Percentiles rank a stretch among this genome's conserved stretches.
Conservation (phyloP, 2,888 invertebrate genomes). For the Chalcosyrphus nemorum region DNA sequence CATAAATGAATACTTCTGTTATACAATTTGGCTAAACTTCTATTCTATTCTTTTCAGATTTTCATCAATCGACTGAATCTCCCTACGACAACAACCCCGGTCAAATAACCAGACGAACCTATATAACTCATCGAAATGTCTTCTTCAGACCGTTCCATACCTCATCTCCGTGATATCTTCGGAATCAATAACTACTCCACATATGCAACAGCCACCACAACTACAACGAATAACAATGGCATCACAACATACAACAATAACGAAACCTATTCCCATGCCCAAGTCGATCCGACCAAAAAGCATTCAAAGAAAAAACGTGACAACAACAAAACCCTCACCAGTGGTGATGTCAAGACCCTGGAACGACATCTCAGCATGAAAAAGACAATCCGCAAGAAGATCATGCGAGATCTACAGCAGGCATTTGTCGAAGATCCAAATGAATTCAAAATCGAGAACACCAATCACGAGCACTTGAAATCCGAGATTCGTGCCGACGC, state of each 20-base stretch:
- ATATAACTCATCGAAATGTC: conserved; percentile 80
- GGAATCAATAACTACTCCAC: conserved; percentile 82
- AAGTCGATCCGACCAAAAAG: conserved; percentile 79
- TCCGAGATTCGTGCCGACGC: conserved; percentile 87
- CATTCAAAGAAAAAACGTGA: conserved; percentile 84
- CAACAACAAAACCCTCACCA: conserved; percentile 86
- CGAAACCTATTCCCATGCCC: conserved; percentile 81
- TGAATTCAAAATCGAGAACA: conserved; percentile 88
- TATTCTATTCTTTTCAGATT: conserved; percentile 15
- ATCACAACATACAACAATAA: conserved; percentile 79
- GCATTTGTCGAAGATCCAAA: conserved; percentile 88
- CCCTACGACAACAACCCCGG: background rate
- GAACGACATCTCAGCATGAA: conserved; percentile 93
- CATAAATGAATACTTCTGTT: too few species aligned
- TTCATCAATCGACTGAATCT: conserved; percentile 17
- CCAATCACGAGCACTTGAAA: conserved; percentile 87
- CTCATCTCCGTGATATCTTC: conserved; percentile 89
- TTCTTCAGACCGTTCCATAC: conserved; percentile 89
- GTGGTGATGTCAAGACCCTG: conserved; percentile 88
- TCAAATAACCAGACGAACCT: background rate
- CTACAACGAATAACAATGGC: conserved; percentile 72
- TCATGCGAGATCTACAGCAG: conserved; percentile 91
- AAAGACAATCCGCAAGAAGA: conserved; percentile 92
- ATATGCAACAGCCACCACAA: conserved; percentile 53
- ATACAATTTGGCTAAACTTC: too few species aligned